A percentile compares a stretch with the other conserved stretches of the same genome.
Evolutionary conservation across 2,888 invertebrate species (phyloP).

Genomic region (Diarsia dahlii): DNA sequence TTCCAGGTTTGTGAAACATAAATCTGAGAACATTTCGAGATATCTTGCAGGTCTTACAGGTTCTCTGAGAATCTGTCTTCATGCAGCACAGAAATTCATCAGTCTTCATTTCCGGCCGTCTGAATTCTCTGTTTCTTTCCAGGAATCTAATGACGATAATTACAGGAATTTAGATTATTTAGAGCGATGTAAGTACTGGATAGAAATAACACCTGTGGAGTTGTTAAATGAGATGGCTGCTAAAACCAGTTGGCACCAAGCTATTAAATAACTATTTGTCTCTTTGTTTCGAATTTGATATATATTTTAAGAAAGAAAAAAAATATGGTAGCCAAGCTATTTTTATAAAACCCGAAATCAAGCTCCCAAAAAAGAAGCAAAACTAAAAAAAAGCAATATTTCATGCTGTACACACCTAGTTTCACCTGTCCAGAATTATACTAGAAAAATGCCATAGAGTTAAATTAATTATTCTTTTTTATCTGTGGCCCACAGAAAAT

Average conservation of each 20-base stretch:
- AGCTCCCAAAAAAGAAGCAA: constrained; percentile 71
- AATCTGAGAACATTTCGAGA: neutral
- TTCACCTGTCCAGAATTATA: constrained; percentile 81
- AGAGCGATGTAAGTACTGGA: too few relatives aligned
- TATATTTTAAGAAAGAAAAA: neutral
- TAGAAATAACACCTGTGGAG: too few relatives aligned
- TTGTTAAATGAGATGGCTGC: neutral
- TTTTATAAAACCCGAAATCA: constrained; percentile 67
- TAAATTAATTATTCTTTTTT: constrained; percentile 88
- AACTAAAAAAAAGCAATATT: constrained; percentile 75
- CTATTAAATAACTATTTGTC: neutral
- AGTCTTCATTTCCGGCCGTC: neutral
- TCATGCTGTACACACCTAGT: constrained; percentile 76
- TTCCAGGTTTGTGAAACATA: neutral
- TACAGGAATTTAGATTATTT: too few relatives aligned
- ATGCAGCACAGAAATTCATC: neutral
- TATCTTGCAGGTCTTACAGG: neutral
- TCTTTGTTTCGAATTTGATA: neutral
- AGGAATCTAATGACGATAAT: neutral
- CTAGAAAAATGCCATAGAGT: constrained; percentile 84
- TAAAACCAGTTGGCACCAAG: neutral
- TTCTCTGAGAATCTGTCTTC: neutral
- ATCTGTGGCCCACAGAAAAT: constrained; percentile 79
- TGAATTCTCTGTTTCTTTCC: neutral
- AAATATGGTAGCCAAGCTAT: constrained; percentile 24